Conservation (phyloP, 2,113 vertebrate species). For the Lycocorax pyrrhopterus region DNA sequence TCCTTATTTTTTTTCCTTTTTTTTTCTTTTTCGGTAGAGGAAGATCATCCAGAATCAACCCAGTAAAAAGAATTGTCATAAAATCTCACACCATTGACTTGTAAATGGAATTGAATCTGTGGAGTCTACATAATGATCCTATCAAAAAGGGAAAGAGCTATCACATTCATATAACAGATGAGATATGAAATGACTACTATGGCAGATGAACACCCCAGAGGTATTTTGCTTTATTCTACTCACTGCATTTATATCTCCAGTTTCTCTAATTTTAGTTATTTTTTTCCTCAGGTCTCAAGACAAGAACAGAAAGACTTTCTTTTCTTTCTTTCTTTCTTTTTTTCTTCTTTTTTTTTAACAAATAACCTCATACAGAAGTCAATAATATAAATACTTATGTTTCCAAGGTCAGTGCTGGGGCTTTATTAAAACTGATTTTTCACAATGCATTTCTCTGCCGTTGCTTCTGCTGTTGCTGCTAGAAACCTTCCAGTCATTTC, state of each 20-base stretch:
- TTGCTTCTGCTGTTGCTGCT: conserved; percentile 36
- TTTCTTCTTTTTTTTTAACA: conserved; percentile 31
- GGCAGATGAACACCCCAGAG: conserved; percentile 78
- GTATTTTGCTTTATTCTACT: conserved; percentile 77
- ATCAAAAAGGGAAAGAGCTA: conserved; percentile 70
- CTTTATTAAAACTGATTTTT: conserved; percentile 82
- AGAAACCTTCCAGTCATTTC: conserved; percentile 20
- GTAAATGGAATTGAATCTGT: conserved; percentile 80
- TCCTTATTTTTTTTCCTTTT: neutral
- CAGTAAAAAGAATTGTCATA: conserved; percentile 73
- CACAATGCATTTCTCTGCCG: conserved; percentile 58
- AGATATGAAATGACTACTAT: conserved; percentile 72
- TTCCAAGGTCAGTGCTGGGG: conserved; percentile 69
- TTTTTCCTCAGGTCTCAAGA: conserved; percentile 72
- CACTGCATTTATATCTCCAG: conserved; percentile 70
- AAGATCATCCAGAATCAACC: conserved; percentile 67
- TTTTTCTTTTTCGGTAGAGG: neutral
- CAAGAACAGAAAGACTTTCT: conserved; percentile 55
- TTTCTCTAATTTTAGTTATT: conserved; percentile 77
- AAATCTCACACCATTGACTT: conserved; percentile 82
- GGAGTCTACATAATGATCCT: conserved; percentile 75
- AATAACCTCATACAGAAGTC: conserved; percentile 72
- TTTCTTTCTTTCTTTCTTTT: neutral
- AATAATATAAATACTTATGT: conserved; percentile 73
- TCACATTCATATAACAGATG: conserved; percentile 76